These are phyloP conservation scores for Trichonephila clavipes DNA, from an alignment of 1,140 invertebrate genomes.

Conservation along the genomic window DNA sequence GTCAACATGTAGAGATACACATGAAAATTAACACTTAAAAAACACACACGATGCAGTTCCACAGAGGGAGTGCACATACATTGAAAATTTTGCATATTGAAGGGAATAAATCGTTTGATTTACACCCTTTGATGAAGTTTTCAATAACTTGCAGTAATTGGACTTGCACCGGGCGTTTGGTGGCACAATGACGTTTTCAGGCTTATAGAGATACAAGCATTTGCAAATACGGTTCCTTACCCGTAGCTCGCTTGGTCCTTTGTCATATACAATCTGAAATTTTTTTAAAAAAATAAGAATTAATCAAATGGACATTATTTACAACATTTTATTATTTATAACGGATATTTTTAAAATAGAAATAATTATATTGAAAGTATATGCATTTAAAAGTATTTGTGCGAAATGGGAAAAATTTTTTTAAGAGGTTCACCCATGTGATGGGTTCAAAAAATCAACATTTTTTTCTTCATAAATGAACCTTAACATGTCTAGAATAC, in stretches of 20 bases:
- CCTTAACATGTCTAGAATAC: no score
- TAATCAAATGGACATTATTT: no score
- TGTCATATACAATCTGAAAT: constrained; percentile 57
- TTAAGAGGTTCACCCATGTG: no score
- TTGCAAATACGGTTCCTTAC: constrained; percentile 66
- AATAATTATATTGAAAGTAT: no score
- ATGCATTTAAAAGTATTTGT: no score
- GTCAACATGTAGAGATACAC: constrained; percentile 42
- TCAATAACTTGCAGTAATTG: constrained; percentile 19
- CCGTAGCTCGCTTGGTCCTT: constrained; percentile 75
- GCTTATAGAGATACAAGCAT: constrained; percentile 52
- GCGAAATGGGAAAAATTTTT: no score
- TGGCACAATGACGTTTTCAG: constrained; percentile 8
- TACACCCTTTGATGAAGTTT: background rate
- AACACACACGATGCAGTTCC: background rate
- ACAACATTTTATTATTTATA: no score
- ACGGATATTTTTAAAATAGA: no score
- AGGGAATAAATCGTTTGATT: background rate
- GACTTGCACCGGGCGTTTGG: constrained; percentile 58
- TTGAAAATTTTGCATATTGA: background rate
- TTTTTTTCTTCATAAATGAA: no score
- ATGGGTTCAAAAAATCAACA: no score
- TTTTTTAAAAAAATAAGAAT: background rate
- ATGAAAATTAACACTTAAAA: constrained; percentile 7
- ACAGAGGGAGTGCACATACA: background rate